Evolutionary conservation across 2,888 invertebrate species (phyloP), one percentile per base, ranked within the genome.

Genomic region (Drosophila ezoana): DNA sequence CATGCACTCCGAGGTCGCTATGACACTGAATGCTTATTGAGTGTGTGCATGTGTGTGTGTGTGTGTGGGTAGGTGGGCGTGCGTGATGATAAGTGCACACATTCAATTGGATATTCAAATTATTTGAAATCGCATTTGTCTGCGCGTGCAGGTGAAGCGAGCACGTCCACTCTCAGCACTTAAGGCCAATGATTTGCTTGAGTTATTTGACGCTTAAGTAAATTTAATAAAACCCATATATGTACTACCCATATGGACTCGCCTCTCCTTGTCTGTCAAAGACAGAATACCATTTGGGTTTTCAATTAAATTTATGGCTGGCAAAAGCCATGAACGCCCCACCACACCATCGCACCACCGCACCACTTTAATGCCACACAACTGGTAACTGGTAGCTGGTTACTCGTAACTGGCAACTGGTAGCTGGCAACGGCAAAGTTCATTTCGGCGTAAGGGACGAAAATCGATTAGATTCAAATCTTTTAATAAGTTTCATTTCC

Each of bases 401-500:
- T 38, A 52, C 51, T 64, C 53, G 60, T 18, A 44, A 37, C 69
- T 54, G 65, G 20, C 11, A 47, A 37, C 40, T 28, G 53, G 67
- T 10, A 40, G 43, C 52, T 52, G 54, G 49, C 11, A 28, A 65
- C 45, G 76, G 79, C 58, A 87, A 77, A 84, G 75, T 87, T 87
- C 81, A 81, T 66, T 87, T 81, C 61, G 82, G 76, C 83, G 76
- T 82, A 79, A 85, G 75, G 81, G 76, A 87, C 78, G 75, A 79
- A 81, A 87, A 89, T 90, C 90, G 89, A 90, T 87, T 89, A 89
- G 90, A 89, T 89, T 89, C 85, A 83, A 90, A 90, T 89, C 90
- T 88, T 90, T 89, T 90, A 90, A 90, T 90, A 89, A 89, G 90
- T 89, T 89, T 88, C 89, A 87, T 89, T 90, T 86, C 81, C 87